These are phyloP conservation scores for Leucoma salicis DNA, from an alignment of 2,888 invertebrate species.

Conservation along the genomic window DNA sequence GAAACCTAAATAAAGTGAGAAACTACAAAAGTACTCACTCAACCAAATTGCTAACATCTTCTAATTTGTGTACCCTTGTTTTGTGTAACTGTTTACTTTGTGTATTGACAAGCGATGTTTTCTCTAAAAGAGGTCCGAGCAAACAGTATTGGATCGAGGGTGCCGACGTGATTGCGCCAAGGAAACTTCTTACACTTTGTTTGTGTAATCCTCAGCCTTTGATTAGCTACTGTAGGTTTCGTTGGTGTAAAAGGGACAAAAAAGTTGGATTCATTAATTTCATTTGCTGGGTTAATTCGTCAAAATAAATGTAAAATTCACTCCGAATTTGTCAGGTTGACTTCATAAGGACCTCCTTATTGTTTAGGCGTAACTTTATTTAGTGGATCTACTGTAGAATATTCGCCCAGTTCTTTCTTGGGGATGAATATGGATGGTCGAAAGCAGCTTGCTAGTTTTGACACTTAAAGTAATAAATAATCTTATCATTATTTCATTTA, in stretches of 20 bases:
- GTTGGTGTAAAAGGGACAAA: slow-evolving; percentile 27
- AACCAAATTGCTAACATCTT: slow-evolving; percentile 50
- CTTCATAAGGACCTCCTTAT: neutral
- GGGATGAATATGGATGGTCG: too few species aligned
- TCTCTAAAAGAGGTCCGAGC: slow-evolving; percentile 60
- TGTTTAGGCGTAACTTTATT: too few species aligned
- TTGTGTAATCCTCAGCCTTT: slow-evolving; percentile 62
- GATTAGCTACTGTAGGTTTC: slow-evolving; percentile 56
- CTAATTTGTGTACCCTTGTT: slow-evolving; percentile 45
- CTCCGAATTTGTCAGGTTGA: neutral
- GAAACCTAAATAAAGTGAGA: slow-evolving; percentile 36
- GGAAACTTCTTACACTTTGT: slow-evolving; percentile 52
- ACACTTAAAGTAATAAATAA: too few species aligned
- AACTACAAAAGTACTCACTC: slow-evolving; percentile 21
- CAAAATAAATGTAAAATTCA: slow-evolving; percentile 7
- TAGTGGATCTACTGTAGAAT: too few species aligned
- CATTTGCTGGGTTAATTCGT: slow-evolving; percentile 8
- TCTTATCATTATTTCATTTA: too few species aligned
- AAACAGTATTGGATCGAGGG: slow-evolving; percentile 55
- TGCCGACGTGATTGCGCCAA: slow-evolving; percentile 65
- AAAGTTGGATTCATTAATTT: slow-evolving; percentile 25
- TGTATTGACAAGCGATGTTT: slow-evolving; percentile 74
- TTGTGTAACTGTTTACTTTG: slow-evolving; percentile 57
- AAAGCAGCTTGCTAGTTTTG: too few species aligned
- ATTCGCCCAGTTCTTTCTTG: too few species aligned